phyloP scores from a whole-genome alignment of 2,888 invertebrate genomes.

The Leucoma salicis region DNA sequence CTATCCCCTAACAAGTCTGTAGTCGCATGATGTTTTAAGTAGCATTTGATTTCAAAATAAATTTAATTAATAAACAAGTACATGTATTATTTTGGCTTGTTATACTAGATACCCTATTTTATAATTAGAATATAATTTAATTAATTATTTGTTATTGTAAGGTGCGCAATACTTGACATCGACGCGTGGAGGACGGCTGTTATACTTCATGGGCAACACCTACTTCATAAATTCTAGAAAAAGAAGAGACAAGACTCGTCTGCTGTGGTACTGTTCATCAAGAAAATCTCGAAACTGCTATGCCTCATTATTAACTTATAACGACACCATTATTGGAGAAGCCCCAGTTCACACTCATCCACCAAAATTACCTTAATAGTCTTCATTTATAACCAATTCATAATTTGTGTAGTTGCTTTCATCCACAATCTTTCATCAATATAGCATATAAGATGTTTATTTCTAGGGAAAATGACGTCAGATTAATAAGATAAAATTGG shows the following conservation, averaged over 20 bases:
- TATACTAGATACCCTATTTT: background rate
- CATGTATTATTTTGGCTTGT: background rate
- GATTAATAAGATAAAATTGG: constrained; percentile 5
- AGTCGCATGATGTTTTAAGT: too few species aligned
- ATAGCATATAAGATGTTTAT: background rate
- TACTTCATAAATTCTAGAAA: constrained; percentile 59
- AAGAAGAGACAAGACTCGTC: constrained; percentile 43
- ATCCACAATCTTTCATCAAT: background rate
- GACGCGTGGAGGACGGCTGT: constrained; percentile 51
- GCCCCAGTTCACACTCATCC: constrained; percentile 57
- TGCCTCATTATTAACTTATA: constrained; percentile 53
- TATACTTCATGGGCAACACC: constrained; percentile 59
- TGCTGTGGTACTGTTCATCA: constrained; percentile 65
- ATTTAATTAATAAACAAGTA: too few species aligned
- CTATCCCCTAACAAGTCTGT: too few species aligned
- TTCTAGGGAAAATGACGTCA: constrained; percentile 2
- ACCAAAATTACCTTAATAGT: constrained; percentile 40
- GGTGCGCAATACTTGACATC: constrained; percentile 52
- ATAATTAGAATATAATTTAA: constrained; percentile 19
- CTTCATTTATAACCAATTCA: background rate
- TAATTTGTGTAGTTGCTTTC: background rate
- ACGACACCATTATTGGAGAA: constrained; percentile 50
- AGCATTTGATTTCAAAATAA: too few species aligned
- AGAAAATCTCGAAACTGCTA: constrained; percentile 56
- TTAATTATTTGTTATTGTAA: constrained; percentile 38